These are phyloP conservation scores for Sesia apiformis DNA, from an alignment of 2,888 invertebrate genomes.

Conservation along the genomic window DNA sequence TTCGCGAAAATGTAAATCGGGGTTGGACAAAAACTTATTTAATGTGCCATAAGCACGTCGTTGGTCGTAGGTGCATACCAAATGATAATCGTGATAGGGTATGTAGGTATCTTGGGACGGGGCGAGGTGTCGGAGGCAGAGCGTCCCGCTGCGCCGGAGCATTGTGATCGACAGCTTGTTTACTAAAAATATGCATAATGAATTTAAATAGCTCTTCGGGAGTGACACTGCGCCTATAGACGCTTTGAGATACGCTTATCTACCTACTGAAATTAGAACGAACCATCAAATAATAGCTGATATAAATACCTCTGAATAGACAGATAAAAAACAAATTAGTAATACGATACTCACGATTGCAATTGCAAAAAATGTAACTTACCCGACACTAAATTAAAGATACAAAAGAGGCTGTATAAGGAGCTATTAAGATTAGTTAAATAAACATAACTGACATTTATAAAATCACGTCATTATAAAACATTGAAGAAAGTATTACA, in stretches of 20 bases:
- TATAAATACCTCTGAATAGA: too few relatives aligned
- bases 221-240: slow-evolving; percentile 21
- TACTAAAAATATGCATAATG: slow-evolving; percentile 75
- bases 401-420: not conserved
- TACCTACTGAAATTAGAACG: slow-evolving; percentile 12
- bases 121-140: slow-evolving; percentile 56
- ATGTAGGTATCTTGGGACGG: slow-evolving; percentile 34
- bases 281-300: not conserved
- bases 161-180: slow-evolving; percentile 75
- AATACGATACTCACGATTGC: too few relatives aligned
- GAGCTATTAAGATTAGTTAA: not conserved
- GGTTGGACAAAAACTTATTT: slow-evolving; percentile 45
- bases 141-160: slow-evolving; percentile 57
- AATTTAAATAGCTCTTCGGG: slow-evolving; percentile 64
- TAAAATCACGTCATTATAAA: too few relatives aligned
- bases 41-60: slow-evolving; percentile 24
- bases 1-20: slow-evolving; percentile 48
- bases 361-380: too few relatives aligned
- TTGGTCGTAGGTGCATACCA: slow-evolving; percentile 22
- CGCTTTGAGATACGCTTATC: slow-evolving; percentile 3
- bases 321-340: too few relatives aligned
- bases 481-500: too few relatives aligned
- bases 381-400: not conserved
- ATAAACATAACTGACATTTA: too few relatives aligned
- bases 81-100: slow-evolving; percentile 43